Conservation (phyloP, 2,888 invertebrate species). For the Anaspis maculata region DNA sequence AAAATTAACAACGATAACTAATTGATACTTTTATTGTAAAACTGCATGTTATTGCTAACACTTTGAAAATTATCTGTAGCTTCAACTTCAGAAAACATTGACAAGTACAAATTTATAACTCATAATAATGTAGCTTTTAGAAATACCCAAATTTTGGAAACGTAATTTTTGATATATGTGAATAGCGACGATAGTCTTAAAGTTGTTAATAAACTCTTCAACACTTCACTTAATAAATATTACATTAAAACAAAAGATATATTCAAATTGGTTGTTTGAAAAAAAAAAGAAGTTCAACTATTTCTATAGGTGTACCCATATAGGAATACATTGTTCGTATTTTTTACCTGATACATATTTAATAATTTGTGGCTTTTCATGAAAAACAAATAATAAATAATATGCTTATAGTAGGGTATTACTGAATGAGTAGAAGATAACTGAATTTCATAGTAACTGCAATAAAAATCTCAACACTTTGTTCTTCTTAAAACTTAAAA, state of each 20-base stretch:
- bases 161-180: constrained; percentile 27
- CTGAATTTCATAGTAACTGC: constrained; percentile 25
- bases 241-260: constrained; percentile 13
- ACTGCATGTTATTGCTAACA: constrained; percentile 26
- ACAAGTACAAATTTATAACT: constrained; percentile 30
- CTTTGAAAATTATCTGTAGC: constrained; percentile 23
- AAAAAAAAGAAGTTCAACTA: constrained; percentile 12
- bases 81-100: constrained; percentile 25
- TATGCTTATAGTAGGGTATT: constrained; percentile 10
- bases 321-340: constrained; percentile 23
- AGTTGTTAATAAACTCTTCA: constrained; percentile 21
- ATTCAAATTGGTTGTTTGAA: constrained; percentile 19
- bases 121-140: constrained; percentile 14
- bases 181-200: constrained; percentile 18
- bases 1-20: constrained; percentile 22
- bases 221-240: constrained; percentile 9
- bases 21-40: constrained; percentile 16
- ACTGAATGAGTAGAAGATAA: constrained; percentile 11
- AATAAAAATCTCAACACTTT: constrained; percentile 6
- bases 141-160: constrained; percentile 16
- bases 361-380: too few species aligned
- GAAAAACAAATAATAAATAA: constrained; percentile 8
- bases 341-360: constrained; percentile 12
- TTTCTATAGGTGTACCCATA: constrained; percentile 22
- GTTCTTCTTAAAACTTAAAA: not conserved